Percentiles rank a stretch among this genome's conserved stretches.
Conservation (phyloP, 2,113 vertebrate species). For the Nanorana parkeri region DNA sequence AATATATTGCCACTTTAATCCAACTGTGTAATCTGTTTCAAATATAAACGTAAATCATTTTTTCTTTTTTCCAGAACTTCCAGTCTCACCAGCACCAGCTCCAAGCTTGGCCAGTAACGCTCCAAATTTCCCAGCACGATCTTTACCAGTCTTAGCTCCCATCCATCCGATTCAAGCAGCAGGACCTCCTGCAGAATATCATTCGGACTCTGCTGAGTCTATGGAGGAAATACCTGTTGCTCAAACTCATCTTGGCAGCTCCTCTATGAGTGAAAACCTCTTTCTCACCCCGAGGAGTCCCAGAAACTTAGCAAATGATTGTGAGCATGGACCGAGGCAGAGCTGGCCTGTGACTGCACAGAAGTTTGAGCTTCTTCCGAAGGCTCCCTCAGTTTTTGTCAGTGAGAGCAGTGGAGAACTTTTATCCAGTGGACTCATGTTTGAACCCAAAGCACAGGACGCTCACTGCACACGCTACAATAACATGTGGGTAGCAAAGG, state of each 20-base stretch:
- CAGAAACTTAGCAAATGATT: neutral
- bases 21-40: no score
- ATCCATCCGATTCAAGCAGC: conserved; percentile 67
- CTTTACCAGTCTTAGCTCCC: conserved; percentile 62
- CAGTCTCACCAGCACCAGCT: conserved; percentile 61
- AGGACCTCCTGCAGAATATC: conserved; percentile 78
- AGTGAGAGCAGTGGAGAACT: conserved; percentile 79
- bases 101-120: conserved; percentile 70
- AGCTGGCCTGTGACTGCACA: neutral
- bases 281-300: conserved; percentile 46
- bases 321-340: conserved; percentile 66
- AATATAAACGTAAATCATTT: conserved; percentile 12
- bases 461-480: conserved; percentile 58
- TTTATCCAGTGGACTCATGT: neutral
- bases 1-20: no score
- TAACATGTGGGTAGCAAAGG: conserved; percentile 70
- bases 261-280: conserved; percentile 59
- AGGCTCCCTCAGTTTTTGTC: conserved; percentile 76
- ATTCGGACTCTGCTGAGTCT: conserved; percentile 86
- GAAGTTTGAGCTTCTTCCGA: conserved; percentile 73
- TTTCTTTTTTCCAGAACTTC: conserved; percentile 55
- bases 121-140: conserved; percentile 72
- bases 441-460: neutral
- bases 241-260: conserved; percentile 82
- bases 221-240: conserved; percentile 89